These are phyloP conservation scores for Bombycilla garrulus DNA, from an alignment of 2,113 vertebrate species.

Conservation along the genomic window DNA sequence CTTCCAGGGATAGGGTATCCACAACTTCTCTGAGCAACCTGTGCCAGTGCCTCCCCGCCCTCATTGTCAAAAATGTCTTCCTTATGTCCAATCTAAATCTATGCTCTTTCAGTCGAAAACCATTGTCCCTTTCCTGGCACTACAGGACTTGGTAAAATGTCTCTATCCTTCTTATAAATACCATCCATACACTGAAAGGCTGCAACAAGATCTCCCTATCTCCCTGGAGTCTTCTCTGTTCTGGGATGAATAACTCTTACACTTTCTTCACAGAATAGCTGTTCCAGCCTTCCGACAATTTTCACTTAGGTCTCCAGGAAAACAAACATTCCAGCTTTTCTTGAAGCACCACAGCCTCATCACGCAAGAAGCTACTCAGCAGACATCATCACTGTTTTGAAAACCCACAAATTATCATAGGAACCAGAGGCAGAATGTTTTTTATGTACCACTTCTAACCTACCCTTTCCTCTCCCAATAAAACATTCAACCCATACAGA, in stretches of 20 bases:
- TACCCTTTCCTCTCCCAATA: background rate
- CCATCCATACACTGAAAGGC: background rate
- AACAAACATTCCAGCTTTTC: background rate
- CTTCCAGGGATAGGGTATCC: background rate
- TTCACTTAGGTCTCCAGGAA: background rate
- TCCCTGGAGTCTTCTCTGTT: background rate
- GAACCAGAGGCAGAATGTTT: background rate
- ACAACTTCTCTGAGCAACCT: background rate
- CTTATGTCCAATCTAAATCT: background rate
- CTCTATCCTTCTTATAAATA: background rate
- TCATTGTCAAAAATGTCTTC: background rate
- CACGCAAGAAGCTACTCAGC: background rate
- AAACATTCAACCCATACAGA: background rate
- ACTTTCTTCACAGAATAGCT: background rate
- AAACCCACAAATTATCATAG: background rate
- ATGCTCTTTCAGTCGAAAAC: background rate
- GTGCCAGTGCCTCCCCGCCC: background rate
- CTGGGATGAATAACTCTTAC: background rate
- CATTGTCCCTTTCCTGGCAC: background rate
- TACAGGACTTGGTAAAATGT: accelerated
- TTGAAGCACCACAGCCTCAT: background rate
- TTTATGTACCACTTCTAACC: background rate
- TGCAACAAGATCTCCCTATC: background rate
- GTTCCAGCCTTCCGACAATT: background rate
- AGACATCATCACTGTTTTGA: background rate